Evolutionary conservation across 37 sponge, comb jelly and placozoan genomes (phyloP).

Genomic region (Ianthella basta): DNA sequence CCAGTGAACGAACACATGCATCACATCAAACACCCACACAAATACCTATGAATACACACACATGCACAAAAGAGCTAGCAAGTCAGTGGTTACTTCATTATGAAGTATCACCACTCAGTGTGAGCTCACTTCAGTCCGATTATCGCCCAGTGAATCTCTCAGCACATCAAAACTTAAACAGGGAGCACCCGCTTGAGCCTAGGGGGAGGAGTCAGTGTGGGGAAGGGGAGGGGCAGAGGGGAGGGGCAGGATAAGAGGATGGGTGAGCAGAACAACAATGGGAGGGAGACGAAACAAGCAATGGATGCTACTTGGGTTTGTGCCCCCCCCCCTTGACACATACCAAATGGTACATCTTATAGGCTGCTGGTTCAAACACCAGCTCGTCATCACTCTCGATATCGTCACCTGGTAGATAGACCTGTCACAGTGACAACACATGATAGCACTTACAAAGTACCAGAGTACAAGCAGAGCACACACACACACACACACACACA

Average conservation of each 20-base stretch:
- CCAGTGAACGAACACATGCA: no score
- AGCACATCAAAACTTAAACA: slow-evolving; percentile 96
- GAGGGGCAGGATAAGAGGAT: no score
- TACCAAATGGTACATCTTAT: slow-evolving; percentile 83
- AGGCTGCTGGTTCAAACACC: slow-evolving; percentile 84
- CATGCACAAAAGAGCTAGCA: no score
- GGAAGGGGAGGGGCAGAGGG: no score
- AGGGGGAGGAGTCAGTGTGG: neutral
- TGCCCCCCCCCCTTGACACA: neutral
- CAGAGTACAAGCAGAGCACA: no score
- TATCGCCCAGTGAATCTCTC: slow-evolving; percentile 71
- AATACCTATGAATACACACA: no score
- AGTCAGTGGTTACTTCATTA: neutral
- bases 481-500: no score
- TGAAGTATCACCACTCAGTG: neutral
- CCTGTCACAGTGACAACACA: slow-evolving; percentile 15
- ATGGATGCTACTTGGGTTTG: neutral
- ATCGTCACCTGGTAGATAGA: slow-evolving; percentile 62
- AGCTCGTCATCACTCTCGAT: slow-evolving; percentile 78
- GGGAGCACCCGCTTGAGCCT: slow-evolving; percentile 92
- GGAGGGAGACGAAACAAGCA: neutral
- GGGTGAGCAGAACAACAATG: neutral
- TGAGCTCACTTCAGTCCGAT: slow-evolving; percentile 41
- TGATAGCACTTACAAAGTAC: neutral
- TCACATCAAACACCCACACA: no score